Conservation (phyloP, 2,797 vertebrate species). For the Eulemur albifrons region DNA sequence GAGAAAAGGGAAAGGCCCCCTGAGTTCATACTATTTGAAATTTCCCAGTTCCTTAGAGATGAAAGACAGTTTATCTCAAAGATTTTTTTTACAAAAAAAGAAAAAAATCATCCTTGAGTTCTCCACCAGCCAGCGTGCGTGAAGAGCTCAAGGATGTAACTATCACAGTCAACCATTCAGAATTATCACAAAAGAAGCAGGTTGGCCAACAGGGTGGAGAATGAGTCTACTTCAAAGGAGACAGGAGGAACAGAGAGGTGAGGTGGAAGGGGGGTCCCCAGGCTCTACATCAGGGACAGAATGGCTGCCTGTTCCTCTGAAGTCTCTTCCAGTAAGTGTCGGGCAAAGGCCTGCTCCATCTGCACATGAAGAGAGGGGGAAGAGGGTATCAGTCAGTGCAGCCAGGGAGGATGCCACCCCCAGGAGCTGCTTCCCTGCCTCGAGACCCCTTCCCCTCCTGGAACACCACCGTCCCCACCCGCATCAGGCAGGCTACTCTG, state of each 20-base stretch:
- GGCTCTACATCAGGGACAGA: background rate
- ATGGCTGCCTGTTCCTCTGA: slow-evolving; percentile 34
- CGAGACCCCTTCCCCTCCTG: background rate
- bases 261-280: background rate
- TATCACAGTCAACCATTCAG: background rate
- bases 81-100: background rate
- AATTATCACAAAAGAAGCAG: background rate
- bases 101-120: background rate
- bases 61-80: background rate
- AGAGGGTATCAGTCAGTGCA: background rate
- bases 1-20: background rate
- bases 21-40: background rate
- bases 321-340: slow-evolving; percentile 16
- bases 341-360: slow-evolving; percentile 78
- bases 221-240: background rate
- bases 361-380: background rate
- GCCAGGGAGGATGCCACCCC: background rate
- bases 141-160: background rate
- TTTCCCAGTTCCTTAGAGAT: slow-evolving; percentile 12
- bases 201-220: background rate
- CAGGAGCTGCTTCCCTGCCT: background rate
- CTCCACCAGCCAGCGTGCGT: background rate
- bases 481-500: background rate
- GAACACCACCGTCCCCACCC: rapidly evolving
- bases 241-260: background rate